Evolutionary conservation across 2,888 invertebrate species (phyloP).

Genomic region (Linnaemya tessellans): DNA sequence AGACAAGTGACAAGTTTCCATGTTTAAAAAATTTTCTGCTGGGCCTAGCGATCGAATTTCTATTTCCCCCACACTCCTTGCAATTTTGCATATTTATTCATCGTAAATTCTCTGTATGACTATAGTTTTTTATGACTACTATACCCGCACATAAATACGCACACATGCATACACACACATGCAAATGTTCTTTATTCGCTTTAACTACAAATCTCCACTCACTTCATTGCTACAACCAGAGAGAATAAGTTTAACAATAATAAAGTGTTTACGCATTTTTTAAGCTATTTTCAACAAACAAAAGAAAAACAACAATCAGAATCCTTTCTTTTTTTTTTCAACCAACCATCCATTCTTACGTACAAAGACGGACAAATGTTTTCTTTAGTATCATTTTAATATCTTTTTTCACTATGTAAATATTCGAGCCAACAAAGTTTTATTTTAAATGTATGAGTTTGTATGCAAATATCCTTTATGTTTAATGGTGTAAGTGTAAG

Average conservation of each 20-base stretch:
- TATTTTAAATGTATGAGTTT: slow-evolving; percentile 25
- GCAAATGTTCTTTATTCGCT: not conserved
- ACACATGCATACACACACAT: not conserved
- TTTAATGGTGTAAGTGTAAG: not conserved
- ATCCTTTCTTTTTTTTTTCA: slow-evolving; percentile 30
- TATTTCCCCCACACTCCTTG: too few relatives aligned
- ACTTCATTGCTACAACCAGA: not conserved
- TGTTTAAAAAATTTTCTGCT: too few relatives aligned
- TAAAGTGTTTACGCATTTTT: slow-evolving; percentile 50
- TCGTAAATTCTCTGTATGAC: too few relatives aligned
- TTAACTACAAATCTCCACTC: slow-evolving; percentile 13
- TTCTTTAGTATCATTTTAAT: slow-evolving; percentile 15
- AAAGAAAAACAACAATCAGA: slow-evolving; percentile 34
- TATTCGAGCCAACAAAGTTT: slow-evolving; percentile 45
- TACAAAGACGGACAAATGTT: not conserved
- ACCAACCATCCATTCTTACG: slow-evolving; percentile 11
- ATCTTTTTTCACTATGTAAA: slow-evolving; percentile 47
- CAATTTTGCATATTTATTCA: too few relatives aligned
- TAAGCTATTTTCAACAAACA: slow-evolving; percentile 27
- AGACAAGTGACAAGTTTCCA: too few relatives aligned
- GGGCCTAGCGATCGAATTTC: too few relatives aligned
- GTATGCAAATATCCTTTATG: slow-evolving; percentile 4
- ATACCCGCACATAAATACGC: too few relatives aligned
- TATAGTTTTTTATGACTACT: too few relatives aligned
- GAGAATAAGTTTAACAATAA: slow-evolving; percentile 22